phyloP scores from a whole-genome alignment of 2,797 vertebrate species.

The Percopsis omiscomaycus region DNA sequence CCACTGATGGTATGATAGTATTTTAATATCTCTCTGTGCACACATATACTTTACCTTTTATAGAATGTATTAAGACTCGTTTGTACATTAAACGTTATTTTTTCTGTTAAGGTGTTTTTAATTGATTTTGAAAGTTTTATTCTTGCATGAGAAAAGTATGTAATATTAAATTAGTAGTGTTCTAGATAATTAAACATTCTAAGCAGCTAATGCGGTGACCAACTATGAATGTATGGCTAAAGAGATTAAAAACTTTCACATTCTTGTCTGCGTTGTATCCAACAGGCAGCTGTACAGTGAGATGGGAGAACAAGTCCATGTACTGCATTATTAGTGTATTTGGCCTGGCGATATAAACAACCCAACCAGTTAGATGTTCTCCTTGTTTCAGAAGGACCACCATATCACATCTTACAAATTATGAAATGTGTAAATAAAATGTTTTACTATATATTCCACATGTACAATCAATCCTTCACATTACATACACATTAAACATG shows the following conservation, averaged over 20 bases:
- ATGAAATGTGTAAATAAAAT: constrained; percentile 16
- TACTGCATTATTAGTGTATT: constrained; percentile 94
- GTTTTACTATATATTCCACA: background rate
- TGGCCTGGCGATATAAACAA: constrained; percentile 84
- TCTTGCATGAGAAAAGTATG: too few relatives aligned
- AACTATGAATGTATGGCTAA: too few relatives aligned
- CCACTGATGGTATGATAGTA: constrained; percentile 84
- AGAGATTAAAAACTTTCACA: background rate
- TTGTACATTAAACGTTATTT: too few relatives aligned
- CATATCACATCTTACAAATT: background rate
- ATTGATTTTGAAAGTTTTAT: too few relatives aligned
- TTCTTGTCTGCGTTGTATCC: background rate
- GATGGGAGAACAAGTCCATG: constrained; percentile 96
- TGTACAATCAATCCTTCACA: constrained; percentile 12
- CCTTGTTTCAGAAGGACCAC: constrained; percentile 11
- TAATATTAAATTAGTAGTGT: too few relatives aligned
- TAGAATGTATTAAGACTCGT: too few relatives aligned
- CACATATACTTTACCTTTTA: background rate
- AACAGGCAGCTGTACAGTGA: constrained; percentile 90
- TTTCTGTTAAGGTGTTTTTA: too few relatives aligned
- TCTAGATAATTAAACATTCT: too few relatives aligned
- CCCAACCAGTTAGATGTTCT: background rate
- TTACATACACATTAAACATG: background rate
- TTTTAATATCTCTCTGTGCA: background rate
- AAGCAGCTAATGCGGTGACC: too few relatives aligned